Evolutionary conservation across 2,113 vertebrate species (phyloP).

Genomic region (Accipiter virgatus): DNA sequence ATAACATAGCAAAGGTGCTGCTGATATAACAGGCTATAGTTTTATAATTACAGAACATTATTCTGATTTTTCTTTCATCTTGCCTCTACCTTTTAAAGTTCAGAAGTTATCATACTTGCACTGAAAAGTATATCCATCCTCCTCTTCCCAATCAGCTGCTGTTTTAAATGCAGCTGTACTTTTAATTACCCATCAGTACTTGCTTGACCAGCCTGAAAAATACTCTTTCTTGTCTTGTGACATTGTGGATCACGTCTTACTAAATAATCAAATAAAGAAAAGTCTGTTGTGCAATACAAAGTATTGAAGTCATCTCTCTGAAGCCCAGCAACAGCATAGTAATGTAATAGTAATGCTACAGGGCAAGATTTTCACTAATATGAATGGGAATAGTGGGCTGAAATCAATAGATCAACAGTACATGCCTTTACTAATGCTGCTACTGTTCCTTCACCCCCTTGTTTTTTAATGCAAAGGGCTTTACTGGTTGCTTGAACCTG

Average conservation of each 20-base stretch:
- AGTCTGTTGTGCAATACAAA: not conserved
- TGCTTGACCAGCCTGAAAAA: not conserved
- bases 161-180: not conserved
- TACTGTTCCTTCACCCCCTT: not conserved
- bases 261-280: not conserved
- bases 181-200: not conserved
- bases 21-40: not conserved
- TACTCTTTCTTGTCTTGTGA: not conserved
- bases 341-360: rapidly evolving
- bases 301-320: rapidly evolving
- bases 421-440: not conserved
- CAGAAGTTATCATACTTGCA: not conserved
- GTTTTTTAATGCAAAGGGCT: not conserved
- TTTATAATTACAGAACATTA: not conserved
- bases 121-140: not conserved
- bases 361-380: rapidly evolving
- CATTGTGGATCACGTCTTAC: not conserved
- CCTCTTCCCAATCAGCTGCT: not conserved
- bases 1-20: not conserved
- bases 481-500: not conserved
- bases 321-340: not conserved
- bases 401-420: rapidly evolving
- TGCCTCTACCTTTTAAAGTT: not conserved
- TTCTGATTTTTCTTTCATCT: not conserved
- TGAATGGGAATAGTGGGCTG: not conserved